These are phyloP conservation scores for Pantherophis vulpinus DNA, from an alignment of 2,797 vertebrate species.

Conservation along the genomic window DNA sequence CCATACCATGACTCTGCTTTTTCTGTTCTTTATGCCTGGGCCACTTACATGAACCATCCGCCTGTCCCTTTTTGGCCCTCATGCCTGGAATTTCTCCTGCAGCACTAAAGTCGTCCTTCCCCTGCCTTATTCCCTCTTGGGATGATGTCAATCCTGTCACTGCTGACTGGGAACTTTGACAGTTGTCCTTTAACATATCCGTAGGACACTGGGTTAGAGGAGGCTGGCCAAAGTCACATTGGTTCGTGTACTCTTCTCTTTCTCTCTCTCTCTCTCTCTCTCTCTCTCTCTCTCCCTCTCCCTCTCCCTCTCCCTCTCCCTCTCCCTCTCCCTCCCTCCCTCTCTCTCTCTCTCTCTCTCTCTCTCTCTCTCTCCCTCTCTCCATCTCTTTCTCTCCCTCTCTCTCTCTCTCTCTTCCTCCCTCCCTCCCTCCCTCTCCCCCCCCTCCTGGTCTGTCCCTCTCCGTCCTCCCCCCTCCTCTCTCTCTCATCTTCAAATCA, in stretches of 20 bases:
- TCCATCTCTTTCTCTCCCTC: too few relatives aligned
- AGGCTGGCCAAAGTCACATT: too few relatives aligned
- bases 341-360: too few relatives aligned
- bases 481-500: not conserved
- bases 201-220: not conserved
- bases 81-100: not conserved
- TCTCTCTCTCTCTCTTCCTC: too few relatives aligned
- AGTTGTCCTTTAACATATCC: not conserved
- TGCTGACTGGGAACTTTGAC: not conserved
- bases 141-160: not conserved
- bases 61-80: not conserved
- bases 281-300: fast-evolving
- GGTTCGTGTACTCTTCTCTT: too few relatives aligned
- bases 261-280: not conserved
- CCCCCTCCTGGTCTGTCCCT: too few relatives aligned
- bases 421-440: too few relatives aligned
- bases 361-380: too few relatives aligned
- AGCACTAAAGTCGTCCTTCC: not conserved
- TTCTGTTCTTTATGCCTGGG: not conserved
- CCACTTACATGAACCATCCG: not conserved
- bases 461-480: not conserved
- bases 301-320: too few relatives aligned
- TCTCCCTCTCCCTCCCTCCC: too few relatives aligned
- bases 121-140: not conserved
- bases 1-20: not conserved